Percentiles rank a stretch among this genome's conserved stretches.
These are phyloP conservation scores for Rhodophaea formosa DNA, from an alignment of 2,888 invertebrate genomes.

Conservation along the genomic window DNA sequence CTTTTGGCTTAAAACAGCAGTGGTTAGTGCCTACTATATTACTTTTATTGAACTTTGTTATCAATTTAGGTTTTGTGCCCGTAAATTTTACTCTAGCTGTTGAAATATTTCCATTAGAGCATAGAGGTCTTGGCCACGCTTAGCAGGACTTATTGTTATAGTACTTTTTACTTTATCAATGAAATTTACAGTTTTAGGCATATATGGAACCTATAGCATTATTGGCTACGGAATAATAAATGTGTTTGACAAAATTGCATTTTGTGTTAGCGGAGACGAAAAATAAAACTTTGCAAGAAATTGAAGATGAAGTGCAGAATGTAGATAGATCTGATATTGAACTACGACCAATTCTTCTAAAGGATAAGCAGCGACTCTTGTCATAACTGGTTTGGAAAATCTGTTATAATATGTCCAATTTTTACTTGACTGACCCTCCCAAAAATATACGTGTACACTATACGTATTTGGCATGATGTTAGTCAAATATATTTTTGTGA, in stretches of 20 bases:
- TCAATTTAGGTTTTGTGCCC: slow-evolving; percentile 40
- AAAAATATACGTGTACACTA: too few species aligned
- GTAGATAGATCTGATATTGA: slow-evolving; percentile 13
- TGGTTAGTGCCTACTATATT: slow-evolving; percentile 41
- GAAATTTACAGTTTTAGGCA: slow-evolving; percentile 39
- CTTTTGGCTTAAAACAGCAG: slow-evolving; percentile 17
- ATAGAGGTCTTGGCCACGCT: slow-evolving; percentile 40
- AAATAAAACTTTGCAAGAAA: slow-evolving; percentile 44
- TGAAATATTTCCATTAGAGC: slow-evolving; percentile 49
- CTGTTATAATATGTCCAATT: too few species aligned
- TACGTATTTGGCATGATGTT: too few species aligned
- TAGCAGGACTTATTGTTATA: slow-evolving; percentile 41
- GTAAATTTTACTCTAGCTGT: slow-evolving; percentile 37
- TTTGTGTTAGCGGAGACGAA: slow-evolving; percentile 49
- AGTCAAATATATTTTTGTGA: too few species aligned
- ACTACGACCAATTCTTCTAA: background rate
- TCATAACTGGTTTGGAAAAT: too few species aligned
- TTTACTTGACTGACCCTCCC: too few species aligned
- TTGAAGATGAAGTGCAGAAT: slow-evolving; percentile 43
- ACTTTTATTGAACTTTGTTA: slow-evolving; percentile 37
- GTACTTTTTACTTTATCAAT: slow-evolving; percentile 36
- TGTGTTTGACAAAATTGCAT: slow-evolving; percentile 37
- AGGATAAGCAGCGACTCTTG: background rate
- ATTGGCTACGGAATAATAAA: slow-evolving; percentile 34
- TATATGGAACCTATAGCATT: slow-evolving; percentile 39